Evolutionary conservation across 2,113 vertebrate species (phyloP).

Genomic region (Prunella fulvescens): DNA sequence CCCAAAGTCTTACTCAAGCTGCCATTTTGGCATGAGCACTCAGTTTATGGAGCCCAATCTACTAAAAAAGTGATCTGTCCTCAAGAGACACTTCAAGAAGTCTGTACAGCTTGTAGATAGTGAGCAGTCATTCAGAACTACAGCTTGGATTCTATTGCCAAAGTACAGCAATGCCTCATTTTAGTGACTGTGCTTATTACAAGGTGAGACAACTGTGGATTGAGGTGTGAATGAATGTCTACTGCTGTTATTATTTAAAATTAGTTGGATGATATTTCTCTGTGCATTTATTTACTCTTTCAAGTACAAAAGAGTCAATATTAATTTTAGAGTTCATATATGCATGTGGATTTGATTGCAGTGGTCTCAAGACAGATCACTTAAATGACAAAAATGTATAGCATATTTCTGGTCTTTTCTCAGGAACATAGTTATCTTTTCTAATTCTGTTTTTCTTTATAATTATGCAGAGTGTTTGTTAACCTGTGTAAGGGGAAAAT

Average conservation of each 20-base stretch:
- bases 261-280: not conserved
- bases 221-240: not conserved
- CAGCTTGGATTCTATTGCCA: slow-evolving; percentile 51
- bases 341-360: not conserved
- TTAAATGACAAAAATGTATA: not conserved
- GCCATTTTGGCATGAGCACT: slow-evolving; percentile 73
- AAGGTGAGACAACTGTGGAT: slow-evolving; percentile 68
- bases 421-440: not conserved
- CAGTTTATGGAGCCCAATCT: slow-evolving; percentile 69
- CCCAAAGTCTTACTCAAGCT: slow-evolving; percentile 76
- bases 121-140: not conserved
- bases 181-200: slow-evolving; percentile 79
- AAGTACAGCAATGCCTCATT: slow-evolving; percentile 80
- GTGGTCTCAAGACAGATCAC: not conserved
- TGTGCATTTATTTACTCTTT: not conserved
- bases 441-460: not conserved
- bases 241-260: not conserved
- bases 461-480: not conserved
- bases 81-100: slow-evolving; percentile 28
- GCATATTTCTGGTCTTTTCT: not conserved
- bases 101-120: not conserved
- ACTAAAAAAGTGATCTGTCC: slow-evolving; percentile 42
- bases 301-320: not conserved
- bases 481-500: not conserved
- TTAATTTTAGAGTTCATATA: not conserved